A percentile compares a stretch with the other conserved stretches of the same genome.
These are phyloP conservation scores for Tipula helvola DNA, from an alignment of 2,888 invertebrate genomes.

Conservation along the genomic window DNA sequence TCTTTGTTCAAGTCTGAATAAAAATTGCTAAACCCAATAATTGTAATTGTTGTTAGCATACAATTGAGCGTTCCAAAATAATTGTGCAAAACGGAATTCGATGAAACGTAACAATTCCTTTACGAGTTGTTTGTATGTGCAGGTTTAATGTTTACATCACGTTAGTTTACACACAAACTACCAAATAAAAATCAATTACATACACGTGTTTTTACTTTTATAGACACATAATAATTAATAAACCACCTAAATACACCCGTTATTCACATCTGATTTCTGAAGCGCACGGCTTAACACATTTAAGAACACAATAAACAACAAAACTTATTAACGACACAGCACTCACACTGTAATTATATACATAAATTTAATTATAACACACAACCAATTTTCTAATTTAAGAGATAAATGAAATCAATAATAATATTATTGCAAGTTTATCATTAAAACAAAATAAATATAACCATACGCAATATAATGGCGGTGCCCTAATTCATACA, in stretches of 20 bases:
- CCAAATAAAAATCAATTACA: neutral
- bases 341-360: neutral
- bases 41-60: too few relatives aligned
- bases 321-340: neutral
- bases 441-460: neutral
- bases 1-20: too few relatives aligned
- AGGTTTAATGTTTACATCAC: neutral
- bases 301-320: neutral
- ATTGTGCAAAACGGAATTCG: neutral
- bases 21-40: too few relatives aligned
- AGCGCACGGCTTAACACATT: neutral
- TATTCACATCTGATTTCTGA: neutral
- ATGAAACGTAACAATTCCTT: neutral
- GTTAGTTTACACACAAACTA: neutral
- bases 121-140: neutral
- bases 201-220: neutral
- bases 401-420: too few relatives aligned
- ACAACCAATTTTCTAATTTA: neutral
- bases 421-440: neutral
- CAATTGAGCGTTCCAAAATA: too few relatives aligned
- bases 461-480: neutral
- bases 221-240: neutral
- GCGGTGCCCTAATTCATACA: neutral
- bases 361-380: neutral
- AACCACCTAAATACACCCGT: neutral